Conservation (phyloP, 2,888 invertebrate species). For the Trachelus stipa region DNA sequence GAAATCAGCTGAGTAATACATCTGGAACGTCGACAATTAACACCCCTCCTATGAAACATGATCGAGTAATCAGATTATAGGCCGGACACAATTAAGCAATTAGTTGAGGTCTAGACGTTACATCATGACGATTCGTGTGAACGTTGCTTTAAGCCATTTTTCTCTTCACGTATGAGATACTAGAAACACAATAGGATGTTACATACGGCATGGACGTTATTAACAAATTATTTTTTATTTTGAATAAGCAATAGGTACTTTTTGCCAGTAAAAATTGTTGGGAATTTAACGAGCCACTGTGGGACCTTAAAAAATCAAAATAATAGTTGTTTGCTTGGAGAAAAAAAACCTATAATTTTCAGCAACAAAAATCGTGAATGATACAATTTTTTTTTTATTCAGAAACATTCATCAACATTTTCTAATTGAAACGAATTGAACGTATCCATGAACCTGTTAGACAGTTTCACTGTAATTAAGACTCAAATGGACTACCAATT, state of each 20-base stretch:
- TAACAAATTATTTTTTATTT: background rate
- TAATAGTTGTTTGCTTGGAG: background rate
- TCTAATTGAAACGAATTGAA: background rate
- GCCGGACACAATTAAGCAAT: background rate
- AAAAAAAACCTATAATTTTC: background rate
- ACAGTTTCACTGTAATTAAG: background rate
- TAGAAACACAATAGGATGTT: background rate
- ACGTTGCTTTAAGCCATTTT: background rate
- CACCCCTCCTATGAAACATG: background rate
- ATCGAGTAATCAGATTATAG: constrained; percentile 3
- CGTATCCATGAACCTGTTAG: background rate
- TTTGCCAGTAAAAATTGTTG: background rate
- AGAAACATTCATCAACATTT: background rate
- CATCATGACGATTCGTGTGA: background rate
- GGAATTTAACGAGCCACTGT: background rate
- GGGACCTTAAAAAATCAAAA: background rate
- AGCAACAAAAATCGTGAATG: background rate
- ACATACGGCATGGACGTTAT: background rate
- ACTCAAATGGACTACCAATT: background rate
- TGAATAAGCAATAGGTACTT: background rate
- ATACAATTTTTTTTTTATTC: background rate
- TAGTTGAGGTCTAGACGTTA: background rate
- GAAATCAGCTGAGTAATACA: background rate
- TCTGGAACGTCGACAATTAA: background rate
- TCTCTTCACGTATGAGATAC: background rate